A percentile compares a stretch with the other conserved stretches of the same genome.
phyloP scores from a whole-genome alignment of 2,888 invertebrate species.

The Patella pellucida region DNA sequence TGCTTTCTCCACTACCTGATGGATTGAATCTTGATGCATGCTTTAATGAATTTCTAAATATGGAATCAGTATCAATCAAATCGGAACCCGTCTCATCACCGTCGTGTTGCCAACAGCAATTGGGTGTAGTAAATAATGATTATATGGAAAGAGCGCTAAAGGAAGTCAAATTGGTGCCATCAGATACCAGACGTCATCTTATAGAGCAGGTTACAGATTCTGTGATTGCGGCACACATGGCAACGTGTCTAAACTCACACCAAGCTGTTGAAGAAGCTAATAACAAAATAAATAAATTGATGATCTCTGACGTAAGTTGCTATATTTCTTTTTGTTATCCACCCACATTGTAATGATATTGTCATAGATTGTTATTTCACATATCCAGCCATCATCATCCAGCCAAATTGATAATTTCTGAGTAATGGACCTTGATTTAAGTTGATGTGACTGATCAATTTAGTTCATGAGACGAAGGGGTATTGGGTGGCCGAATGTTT shows the following conservation, averaged over 20 bases:
- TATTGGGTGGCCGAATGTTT: too few relatives aligned
- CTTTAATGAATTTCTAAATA: constrained; percentile 1
- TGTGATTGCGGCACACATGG: constrained; percentile 92
- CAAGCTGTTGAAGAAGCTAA: constrained; percentile 77
- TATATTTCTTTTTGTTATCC: not conserved
- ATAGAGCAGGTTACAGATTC: constrained; percentile 78
- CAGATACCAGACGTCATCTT: constrained; percentile 47
- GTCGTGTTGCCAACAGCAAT: constrained; percentile 9
- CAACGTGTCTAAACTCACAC: constrained; percentile 96
- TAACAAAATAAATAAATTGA: constrained; percentile 41
- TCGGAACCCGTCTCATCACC: not conserved
- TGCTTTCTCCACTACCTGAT: not conserved
- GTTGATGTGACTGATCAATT: too few relatives aligned
- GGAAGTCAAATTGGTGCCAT: constrained; percentile 50
- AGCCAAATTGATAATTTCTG: too few relatives aligned
- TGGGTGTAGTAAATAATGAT: constrained; percentile 26
- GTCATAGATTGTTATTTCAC: too few relatives aligned
- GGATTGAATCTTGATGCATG: not conserved
- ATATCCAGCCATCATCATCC: too few relatives aligned
- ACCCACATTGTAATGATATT: not conserved
- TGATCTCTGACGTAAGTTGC: constrained; percentile 43
- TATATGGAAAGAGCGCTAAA: constrained; percentile 49
- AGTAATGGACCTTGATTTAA: too few relatives aligned
- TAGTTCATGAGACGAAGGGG: too few relatives aligned
- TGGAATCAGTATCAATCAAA: not conserved